A percentile compares a stretch with the other conserved stretches of the same genome.
These are phyloP conservation scores for Chiridota heheva DNA, from an alignment of 35 echinoderm and acorn worm species.

Conservation along the genomic window DNA sequence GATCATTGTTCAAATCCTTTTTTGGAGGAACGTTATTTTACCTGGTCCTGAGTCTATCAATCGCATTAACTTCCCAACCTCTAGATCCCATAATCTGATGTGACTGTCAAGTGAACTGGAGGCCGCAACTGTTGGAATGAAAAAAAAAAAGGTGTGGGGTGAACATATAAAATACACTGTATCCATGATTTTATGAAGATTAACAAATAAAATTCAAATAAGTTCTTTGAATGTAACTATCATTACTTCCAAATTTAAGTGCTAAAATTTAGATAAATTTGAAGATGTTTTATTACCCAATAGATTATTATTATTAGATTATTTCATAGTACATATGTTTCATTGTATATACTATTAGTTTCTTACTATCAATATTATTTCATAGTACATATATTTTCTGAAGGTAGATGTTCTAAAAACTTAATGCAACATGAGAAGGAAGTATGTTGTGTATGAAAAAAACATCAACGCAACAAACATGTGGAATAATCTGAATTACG, in stretches of 20 bases:
- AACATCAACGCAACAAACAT: too few relatives aligned
- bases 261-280: neutral
- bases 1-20: neutral
- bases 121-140: conserved; percentile 59
- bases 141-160: neutral
- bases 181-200: neutral
- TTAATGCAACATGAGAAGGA: too few relatives aligned
- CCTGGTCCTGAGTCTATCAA: conserved; percentile 92
- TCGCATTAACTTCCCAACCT: conserved; percentile 94
- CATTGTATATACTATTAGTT: too few relatives aligned
- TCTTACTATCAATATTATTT: too few relatives aligned
- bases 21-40: neutral
- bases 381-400: too few relatives aligned
- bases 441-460: too few relatives aligned
- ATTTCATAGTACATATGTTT: too few relatives aligned
- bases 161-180: neutral
- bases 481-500: too few relatives aligned
- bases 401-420: too few relatives aligned
- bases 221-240: neutral
- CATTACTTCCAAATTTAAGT: neutral
- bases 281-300: too few relatives aligned
- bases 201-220: neutral
- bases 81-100: conserved; percentile 93
- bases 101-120: conserved; percentile 94
- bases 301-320: too few relatives aligned